Evolutionary conservation across 2,113 vertebrate genomes (phyloP).

Genomic region (Istiophorus platypterus): DNA sequence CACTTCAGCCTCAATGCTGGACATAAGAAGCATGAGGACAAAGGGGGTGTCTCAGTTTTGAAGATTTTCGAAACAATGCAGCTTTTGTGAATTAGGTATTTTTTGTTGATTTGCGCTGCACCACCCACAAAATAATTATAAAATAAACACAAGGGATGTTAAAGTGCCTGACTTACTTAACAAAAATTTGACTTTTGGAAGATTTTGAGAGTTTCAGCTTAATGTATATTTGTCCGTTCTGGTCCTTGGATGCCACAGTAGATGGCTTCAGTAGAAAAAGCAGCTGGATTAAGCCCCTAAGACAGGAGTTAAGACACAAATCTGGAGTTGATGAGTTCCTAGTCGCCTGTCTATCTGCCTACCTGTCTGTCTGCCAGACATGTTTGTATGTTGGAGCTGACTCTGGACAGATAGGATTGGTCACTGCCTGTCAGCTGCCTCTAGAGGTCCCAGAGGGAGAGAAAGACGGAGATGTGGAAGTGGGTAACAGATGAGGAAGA

Average conservation of each 20-base stretch:
- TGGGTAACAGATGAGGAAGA: not conserved
- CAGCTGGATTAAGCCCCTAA: conserved; percentile 60
- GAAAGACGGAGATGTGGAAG: conserved; percentile 5
- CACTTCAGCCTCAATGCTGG: conserved; percentile 10
- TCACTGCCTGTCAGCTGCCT: conserved; percentile 56
- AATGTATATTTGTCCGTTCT: conserved; percentile 55
- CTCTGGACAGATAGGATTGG: conserved; percentile 48
- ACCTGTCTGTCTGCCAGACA: conserved; percentile 38
- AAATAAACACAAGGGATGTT: conserved; percentile 11
- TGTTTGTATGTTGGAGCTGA: conserved; percentile 32
- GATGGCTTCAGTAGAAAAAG: conserved; percentile 40
- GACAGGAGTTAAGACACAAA: conserved; percentile 61
- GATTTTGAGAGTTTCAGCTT: conserved; percentile 46
- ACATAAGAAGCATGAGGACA: conserved; percentile 18
- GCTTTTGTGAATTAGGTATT: not conserved
- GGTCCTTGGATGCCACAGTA: conserved; percentile 60
- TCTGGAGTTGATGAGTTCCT: conserved; percentile 54
- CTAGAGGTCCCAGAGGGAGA: conserved; percentile 5
- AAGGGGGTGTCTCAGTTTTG: conserved; percentile 24
- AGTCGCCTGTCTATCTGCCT: conserved; percentile 34
- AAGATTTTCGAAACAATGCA: conserved; percentile 20
- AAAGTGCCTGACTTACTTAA: conserved; percentile 13
- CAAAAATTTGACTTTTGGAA: conserved; percentile 38
- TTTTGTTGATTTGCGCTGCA: not conserved
- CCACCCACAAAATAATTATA: not conserved